Conservation (phyloP, 1,140 invertebrate genomes). For the Wiebesia pumilae region DNA sequence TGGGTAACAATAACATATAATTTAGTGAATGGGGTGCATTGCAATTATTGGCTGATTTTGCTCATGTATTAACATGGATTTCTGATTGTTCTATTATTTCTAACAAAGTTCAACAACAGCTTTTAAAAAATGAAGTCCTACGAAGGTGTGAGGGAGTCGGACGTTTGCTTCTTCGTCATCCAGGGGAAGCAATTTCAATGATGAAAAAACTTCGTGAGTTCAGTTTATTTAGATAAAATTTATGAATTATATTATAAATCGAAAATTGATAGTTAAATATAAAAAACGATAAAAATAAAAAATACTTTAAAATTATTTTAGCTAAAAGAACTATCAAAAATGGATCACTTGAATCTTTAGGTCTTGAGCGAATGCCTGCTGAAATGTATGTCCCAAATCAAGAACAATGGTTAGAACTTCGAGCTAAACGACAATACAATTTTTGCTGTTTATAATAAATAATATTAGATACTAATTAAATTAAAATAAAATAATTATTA, state of each 20-base stretch:
- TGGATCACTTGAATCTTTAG: slow-evolving; percentile 63
- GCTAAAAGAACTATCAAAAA: slow-evolving; percentile 61
- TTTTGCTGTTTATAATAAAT: slow-evolving; percentile 57
- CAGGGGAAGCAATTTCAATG: slow-evolving; percentile 84
- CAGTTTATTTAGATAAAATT: neutral
- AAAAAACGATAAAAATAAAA: neutral
- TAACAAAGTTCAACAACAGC: slow-evolving; percentile 78
- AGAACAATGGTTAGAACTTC: slow-evolving; percentile 87
- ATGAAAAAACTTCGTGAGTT: slow-evolving; percentile 56
- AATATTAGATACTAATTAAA: neutral
- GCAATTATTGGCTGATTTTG: slow-evolving; percentile 85
- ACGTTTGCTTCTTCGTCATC: slow-evolving; percentile 82
- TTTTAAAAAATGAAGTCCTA: slow-evolving; percentile 85
- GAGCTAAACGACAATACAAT: slow-evolving; percentile 74
- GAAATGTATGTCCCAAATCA: slow-evolving; percentile 94
- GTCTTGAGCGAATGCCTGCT: slow-evolving; percentile 81
- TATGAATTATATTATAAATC: neutral
- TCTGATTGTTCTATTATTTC: slow-evolving; percentile 77
- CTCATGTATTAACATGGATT: slow-evolving; percentile 84
- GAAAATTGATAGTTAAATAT: neutral
- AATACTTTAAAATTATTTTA: too few species aligned
- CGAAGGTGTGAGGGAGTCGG: slow-evolving; percentile 88
- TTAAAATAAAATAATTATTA: too few species aligned
- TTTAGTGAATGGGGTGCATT: slow-evolving; percentile 79
- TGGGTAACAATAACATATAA: neutral